Percentiles rank a stretch among this genome's conserved stretches.
Evolutionary conservation across 2,113 vertebrate species (phyloP).

Genomic region (Menidia beryllina): DNA sequence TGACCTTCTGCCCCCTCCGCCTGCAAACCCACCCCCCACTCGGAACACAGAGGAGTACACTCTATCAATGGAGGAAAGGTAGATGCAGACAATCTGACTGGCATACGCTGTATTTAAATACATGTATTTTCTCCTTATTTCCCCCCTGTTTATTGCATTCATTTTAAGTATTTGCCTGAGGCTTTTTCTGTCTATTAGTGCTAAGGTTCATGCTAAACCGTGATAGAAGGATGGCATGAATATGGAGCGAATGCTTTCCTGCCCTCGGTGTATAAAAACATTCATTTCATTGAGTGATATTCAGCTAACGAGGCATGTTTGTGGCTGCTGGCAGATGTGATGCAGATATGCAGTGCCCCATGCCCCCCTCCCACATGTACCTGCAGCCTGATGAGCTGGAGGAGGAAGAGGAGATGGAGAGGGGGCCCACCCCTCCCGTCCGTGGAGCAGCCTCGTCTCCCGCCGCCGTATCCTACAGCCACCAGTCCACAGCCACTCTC

Average conservation of each 20-base stretch:
- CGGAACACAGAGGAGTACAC: conserved; percentile 89
- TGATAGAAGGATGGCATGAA: conserved; percentile 65
- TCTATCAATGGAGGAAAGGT: conserved; percentile 91
- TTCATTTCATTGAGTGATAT: conserved; percentile 41
- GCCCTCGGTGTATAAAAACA: conserved; percentile 33
- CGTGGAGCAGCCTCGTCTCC: conserved; percentile 96
- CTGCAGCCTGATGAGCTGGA: conserved; percentile 96
- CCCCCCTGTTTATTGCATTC: conserved; percentile 21
- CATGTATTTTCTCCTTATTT: conserved; percentile 7
- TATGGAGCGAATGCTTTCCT: conserved; percentile 63
- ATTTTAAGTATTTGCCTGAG: conserved; percentile 32
- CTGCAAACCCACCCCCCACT: conserved; percentile 91
- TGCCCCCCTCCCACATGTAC: conserved; percentile 96
- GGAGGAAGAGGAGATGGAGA: conserved; percentile 88
- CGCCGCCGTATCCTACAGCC: conserved; percentile 96
- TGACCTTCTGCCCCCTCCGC: conserved; percentile 95
- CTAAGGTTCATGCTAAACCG: conserved; percentile 46
- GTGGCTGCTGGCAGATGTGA: conserved; percentile 86
- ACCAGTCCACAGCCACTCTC: conserved; percentile 97
- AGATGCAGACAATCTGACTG: conserved; percentile 55
- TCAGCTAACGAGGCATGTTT: conserved; percentile 63
- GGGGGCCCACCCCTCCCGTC: conserved; percentile 94
- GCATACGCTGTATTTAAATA: conserved; percentile 32
- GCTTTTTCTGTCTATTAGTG: conserved; percentile 55
- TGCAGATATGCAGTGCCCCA: conserved; percentile 90